These are phyloP conservation scores for Coenonympha glycerion DNA, from an alignment of 2,888 invertebrate species.

Conservation along the genomic window DNA sequence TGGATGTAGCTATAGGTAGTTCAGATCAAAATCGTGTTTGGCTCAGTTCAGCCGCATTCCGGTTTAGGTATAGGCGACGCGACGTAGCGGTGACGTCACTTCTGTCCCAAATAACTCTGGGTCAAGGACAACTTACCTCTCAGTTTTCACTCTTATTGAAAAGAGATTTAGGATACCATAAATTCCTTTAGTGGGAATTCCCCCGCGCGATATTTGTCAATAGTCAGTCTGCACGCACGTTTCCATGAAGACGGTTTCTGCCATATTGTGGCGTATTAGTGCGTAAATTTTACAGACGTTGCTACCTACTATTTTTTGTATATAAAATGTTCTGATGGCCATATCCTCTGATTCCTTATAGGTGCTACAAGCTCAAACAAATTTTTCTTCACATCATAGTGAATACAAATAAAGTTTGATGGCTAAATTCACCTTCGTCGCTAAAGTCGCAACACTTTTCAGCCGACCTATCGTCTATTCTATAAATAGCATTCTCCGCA, in stretches of 20 bases:
- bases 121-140: conserved; percentile 27
- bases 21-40: conserved; percentile 13
- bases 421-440: not conserved
- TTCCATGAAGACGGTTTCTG: too few relatives aligned
- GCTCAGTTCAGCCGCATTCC: conserved; percentile 22
- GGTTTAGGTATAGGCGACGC: conserved; percentile 28
- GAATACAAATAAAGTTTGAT: not conserved
- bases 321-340: too few relatives aligned
- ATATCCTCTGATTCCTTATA: too few relatives aligned
- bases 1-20: conserved; percentile 5
- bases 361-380: too few relatives aligned
- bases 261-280: too few relatives aligned
- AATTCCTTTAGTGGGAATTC: not conserved
- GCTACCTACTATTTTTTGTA: too few relatives aligned
- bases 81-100: conserved; percentile 28
- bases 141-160: conserved; percentile 19
- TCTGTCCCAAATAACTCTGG: conserved; percentile 28
- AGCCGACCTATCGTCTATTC: not conserved
- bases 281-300: too few relatives aligned
- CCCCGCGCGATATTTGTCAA: too few relatives aligned
- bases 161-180: conserved; percentile 11
- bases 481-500: not conserved
- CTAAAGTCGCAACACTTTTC: not conserved
- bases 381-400: not conserved
- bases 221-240: too few relatives aligned